Percentiles rank a stretch among this genome's conserved stretches.
Evolutionary conservation across 2,888 invertebrate species (phyloP).

Genomic region (Drosophila limbata): DNA sequence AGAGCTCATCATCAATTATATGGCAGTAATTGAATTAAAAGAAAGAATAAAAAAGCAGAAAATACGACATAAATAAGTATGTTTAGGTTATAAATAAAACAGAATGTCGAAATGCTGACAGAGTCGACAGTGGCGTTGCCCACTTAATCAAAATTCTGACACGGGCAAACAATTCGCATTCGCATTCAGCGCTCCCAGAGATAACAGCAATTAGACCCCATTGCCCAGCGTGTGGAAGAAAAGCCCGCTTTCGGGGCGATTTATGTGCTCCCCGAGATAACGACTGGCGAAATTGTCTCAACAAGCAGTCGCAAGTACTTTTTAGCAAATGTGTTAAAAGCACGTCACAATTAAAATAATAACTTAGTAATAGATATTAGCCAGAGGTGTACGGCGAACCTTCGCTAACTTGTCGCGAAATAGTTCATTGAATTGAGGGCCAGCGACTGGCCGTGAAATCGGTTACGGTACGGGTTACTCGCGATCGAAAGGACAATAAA

Average conservation of each 20-base stretch:
- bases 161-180: constrained; percentile 74
- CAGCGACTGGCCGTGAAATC: constrained; percentile 59
- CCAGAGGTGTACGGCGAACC: constrained; percentile 40
- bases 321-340: constrained; percentile 65
- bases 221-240: constrained; percentile 37
- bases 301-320: constrained; percentile 65
- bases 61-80: constrained; percentile 57
- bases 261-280: constrained; percentile 56
- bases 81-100: constrained; percentile 62
- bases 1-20: constrained; percentile 75
- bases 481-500: neutral
- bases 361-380: constrained; percentile 78
- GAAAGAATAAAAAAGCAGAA: neutral
- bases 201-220: constrained; percentile 68
- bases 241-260: constrained; percentile 65
- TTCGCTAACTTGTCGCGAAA: constrained; percentile 51
- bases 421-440: constrained; percentile 62
- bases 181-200: constrained; percentile 30
- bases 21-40: constrained; percentile 27
- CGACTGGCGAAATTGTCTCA: constrained; percentile 58
- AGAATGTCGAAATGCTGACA: constrained; percentile 49
- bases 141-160: constrained; percentile 80
- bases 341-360: constrained; percentile 76
- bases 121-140: constrained; percentile 54
- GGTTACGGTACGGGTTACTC: constrained; percentile 17